These are phyloP conservation scores for Vanessa tameamea DNA, from an alignment of 1,140 invertebrate species.

Conservation along the genomic window DNA sequence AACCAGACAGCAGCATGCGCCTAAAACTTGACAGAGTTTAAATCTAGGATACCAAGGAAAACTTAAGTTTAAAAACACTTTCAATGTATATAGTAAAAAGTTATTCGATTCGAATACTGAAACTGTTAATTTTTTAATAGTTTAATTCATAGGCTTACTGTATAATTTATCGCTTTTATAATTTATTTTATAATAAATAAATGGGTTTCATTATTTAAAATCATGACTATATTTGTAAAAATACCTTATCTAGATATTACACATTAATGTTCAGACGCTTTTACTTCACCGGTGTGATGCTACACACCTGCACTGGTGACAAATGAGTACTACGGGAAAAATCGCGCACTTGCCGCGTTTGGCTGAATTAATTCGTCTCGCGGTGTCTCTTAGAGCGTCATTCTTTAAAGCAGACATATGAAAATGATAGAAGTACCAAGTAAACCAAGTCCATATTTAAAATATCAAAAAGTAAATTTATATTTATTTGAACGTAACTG, in stretches of 20 bases:
- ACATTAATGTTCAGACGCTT: conserved; percentile 38
- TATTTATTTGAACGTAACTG: background rate
- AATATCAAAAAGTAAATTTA: background rate
- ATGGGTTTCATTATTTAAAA: too few relatives aligned
- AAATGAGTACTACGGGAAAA: conserved; percentile 75
- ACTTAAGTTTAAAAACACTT: too few relatives aligned
- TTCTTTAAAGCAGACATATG: conserved; percentile 43
- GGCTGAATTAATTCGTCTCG: conserved; percentile 78
- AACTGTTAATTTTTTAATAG: too few relatives aligned
- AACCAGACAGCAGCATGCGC: too few relatives aligned
- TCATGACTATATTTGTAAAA: background rate
- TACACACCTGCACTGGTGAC: conserved; percentile 69
- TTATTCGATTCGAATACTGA: too few relatives aligned
- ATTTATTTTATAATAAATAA: too few relatives aligned
- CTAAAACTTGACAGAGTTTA: too few relatives aligned
- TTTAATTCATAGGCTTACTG: too few relatives aligned
- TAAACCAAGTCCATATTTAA: background rate
- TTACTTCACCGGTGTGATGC: conserved; percentile 60
- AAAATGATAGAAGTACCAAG: conserved; percentile 39
- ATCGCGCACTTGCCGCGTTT: conserved; percentile 62
- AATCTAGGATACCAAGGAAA: too few relatives aligned
- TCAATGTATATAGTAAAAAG: too few relatives aligned
- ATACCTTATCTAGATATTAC: conserved; percentile 46
- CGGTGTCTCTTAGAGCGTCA: conserved; percentile 75
- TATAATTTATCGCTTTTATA: too few relatives aligned